Evolutionary conservation across 1,140 invertebrate genomes (phyloP), one percentile per base, ranked within the genome.

Genomic region (Prorops nasuta): DNA sequence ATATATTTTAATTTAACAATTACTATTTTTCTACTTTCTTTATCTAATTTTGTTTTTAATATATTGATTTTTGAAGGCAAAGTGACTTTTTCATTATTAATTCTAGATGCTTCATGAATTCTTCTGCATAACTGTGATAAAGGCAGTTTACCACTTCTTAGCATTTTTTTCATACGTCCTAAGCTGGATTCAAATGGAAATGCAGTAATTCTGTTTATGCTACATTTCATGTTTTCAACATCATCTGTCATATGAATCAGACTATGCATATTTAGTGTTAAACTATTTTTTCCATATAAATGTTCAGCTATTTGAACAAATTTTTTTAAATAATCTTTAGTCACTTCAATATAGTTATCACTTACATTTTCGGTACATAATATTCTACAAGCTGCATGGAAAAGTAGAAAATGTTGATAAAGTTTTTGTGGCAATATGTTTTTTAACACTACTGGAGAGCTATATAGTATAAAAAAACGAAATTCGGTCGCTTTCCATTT

Each of bases 321-420:
- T 35, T 38, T 44, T 34, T 47, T 46, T 21, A 67, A 52, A 20
- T 60, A 44, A 3, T 38, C 3, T 38, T 56, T 56, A 0, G 56
- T 56, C 49, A 58, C 58, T 16, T 44, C 10, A 1, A 16, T 22
- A 42, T 60, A n/a, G 19, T 17, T 16, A 14, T 51, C 39, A 16
- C 48, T 45, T 7, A 53, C 31, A 15, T 59, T 21, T 42, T 35
- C 16, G 19, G 40, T 44, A 20, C 18, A 53, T 21, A 60, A 44
- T 43, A 63, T 63, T 12, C 58, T 35, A 38, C 44, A 31, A n/a
- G 51, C 45, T 15, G 47, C 50, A 54, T 54, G 58, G 7, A 66
- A 34, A n/a, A 63, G 21, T 39, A 64, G 19, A 48, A 60, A 65
- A 56, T 65, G 56, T 18, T 46, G 17, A 46, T 58, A 55, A 1